Evolutionary conservation across 2,888 invertebrate genomes (phyloP).

Genomic region (Cantharis nigra): DNA sequence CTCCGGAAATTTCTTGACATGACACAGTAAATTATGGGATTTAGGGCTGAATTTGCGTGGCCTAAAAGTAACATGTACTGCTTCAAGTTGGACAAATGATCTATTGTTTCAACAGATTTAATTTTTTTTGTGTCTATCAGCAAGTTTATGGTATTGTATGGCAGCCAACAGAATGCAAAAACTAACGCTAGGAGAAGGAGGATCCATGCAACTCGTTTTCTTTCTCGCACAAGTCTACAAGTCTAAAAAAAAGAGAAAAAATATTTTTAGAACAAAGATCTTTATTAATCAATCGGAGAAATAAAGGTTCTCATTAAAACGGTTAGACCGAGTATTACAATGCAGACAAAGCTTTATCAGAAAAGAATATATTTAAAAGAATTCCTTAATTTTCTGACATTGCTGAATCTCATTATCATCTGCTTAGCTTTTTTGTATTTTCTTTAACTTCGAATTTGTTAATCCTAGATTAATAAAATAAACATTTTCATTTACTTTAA

Average conservation of each 20-base stretch:
- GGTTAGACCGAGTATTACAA: neutral
- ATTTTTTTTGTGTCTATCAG: slow-evolving; percentile 64
- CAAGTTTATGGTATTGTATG: slow-evolving; percentile 72
- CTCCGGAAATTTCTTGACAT: slow-evolving; percentile 75
- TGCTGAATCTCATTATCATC: neutral
- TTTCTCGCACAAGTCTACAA: slow-evolving; percentile 65
- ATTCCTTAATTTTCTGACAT: neutral
- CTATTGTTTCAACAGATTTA: slow-evolving; percentile 44
- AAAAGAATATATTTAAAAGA: neutral
- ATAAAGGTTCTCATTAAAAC: neutral
- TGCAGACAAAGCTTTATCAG: neutral
- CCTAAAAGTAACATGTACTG: slow-evolving; percentile 74
- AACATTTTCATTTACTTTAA: neutral
- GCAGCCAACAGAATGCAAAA: slow-evolving; percentile 80
- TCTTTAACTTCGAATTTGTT: neutral
- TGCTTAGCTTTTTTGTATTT: neutral
- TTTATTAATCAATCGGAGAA: neutral
- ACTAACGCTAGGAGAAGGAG: slow-evolving; percentile 72
- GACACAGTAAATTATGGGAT: slow-evolving; percentile 76
- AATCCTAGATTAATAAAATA: neutral
- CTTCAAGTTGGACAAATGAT: slow-evolving; percentile 55
- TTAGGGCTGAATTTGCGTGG: slow-evolving; percentile 77
- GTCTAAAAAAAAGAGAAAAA: slow-evolving; percentile 17
- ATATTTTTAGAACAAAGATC: too few species aligned
- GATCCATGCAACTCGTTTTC: slow-evolving; percentile 77